Conservation (phyloP, 2,888 invertebrate species). For the Chrysolina haemoptera region DNA sequence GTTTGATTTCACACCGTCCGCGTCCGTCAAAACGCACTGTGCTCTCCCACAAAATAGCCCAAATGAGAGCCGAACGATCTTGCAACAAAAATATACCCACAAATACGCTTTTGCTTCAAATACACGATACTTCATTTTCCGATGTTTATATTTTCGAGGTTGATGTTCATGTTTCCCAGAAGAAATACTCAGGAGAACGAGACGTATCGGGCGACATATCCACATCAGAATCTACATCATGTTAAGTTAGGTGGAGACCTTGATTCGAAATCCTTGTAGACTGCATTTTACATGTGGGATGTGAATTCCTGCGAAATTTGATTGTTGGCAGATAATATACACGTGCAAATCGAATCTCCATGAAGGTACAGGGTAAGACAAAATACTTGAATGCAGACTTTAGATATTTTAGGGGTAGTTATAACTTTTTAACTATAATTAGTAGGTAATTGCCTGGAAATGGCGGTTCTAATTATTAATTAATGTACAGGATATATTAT, state of each 20-base stretch:
- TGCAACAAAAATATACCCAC: too few species aligned
- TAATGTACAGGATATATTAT: too few species aligned
- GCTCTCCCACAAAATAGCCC: too few species aligned
- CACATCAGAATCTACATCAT: conserved; percentile 14
- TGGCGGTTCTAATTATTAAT: too few species aligned
- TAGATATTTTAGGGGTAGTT: too few species aligned
- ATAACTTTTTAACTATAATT: too few species aligned
- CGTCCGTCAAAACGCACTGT: too few species aligned
- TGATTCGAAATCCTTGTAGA: conserved; percentile 14
- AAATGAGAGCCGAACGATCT: too few species aligned
- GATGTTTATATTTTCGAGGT: not conserved
- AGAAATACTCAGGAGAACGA: conserved; percentile 1
- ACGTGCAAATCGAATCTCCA: not conserved
- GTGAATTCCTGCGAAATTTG: conserved; percentile 13
- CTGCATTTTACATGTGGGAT: conserved; percentile 21
- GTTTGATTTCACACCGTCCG: too few species aligned
- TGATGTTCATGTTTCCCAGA: conserved; percentile 13
- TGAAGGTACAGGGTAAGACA: not conserved
- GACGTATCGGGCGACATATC: conserved; percentile 10
- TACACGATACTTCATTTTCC: not conserved
- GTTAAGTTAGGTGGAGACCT: conserved; percentile 19
- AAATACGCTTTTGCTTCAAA: not conserved
- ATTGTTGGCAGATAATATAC: not conserved
- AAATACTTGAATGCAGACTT: not conserved
- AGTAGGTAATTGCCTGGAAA: too few species aligned